A percentile compares a stretch with the other conserved stretches of the same genome.
Evolutionary conservation across 1,140 invertebrate species (phyloP).

Genomic region (Drosophila subpulchrella): DNA sequence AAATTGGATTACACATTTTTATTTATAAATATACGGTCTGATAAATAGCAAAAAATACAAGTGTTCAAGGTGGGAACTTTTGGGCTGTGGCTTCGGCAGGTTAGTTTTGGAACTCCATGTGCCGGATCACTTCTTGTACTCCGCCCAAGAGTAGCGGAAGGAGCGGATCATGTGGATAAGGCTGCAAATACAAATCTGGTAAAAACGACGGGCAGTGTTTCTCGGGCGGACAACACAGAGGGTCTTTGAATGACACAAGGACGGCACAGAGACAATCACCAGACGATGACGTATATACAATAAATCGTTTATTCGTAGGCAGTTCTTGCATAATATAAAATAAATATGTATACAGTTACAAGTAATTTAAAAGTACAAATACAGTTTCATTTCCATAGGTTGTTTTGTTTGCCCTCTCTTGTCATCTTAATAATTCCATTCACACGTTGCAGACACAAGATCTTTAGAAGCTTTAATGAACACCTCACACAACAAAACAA

Average conservation of each 20-base stretch:
- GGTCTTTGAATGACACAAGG: too few relatives aligned
- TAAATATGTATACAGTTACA: constrained; percentile 82
- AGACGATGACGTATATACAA: constrained; percentile 64
- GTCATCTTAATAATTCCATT: constrained; percentile 64
- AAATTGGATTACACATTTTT: constrained; percentile 45
- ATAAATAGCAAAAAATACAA: constrained; percentile 48
- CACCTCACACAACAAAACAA: constrained; percentile 31
- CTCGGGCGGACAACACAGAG: constrained; percentile 3
- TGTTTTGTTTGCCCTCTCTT: constrained; percentile 40
- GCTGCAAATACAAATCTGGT: constrained; percentile 74
- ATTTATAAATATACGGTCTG: constrained; percentile 41
- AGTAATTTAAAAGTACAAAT: constrained; percentile 83
- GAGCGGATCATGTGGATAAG: constrained; percentile 75
- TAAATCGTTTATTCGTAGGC: constrained; percentile 81
- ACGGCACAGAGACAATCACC: constrained; percentile 31
- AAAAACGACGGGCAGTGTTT: constrained; percentile 47
- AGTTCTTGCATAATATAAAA: constrained; percentile 83
- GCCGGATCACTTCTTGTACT: constrained; percentile 60
- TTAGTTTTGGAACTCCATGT: neutral
- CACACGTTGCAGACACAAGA: constrained; percentile 53
- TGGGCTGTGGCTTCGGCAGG: neutral
- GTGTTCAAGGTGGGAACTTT: constrained; percentile 35
- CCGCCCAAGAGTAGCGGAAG: constrained; percentile 71
- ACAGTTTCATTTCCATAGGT: constrained; percentile 79
- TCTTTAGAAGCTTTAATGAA: constrained; percentile 26